These are phyloP conservation scores for Capreolus pygargus DNA, from an alignment of 2,113 vertebrate genomes.

Conservation along the genomic window DNA sequence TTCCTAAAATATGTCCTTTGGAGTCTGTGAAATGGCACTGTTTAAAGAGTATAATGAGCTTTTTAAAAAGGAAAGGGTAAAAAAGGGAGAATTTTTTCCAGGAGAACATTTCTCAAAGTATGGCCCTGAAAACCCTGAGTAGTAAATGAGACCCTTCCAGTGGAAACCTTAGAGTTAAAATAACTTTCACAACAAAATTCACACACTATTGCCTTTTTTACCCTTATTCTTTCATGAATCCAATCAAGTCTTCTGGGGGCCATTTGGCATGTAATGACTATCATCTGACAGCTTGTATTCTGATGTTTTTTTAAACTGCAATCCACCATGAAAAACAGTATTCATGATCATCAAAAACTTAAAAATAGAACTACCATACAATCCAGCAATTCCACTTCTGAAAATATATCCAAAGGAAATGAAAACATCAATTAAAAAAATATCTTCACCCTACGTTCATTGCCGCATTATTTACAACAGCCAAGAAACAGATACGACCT, in stretches of 20 bases:
- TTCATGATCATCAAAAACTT: background rate
- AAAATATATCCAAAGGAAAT: background rate
- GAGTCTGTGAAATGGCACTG: background rate
- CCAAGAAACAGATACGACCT: background rate
- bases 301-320: background rate
- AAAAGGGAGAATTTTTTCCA: background rate
- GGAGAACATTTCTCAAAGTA: background rate
- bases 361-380: background rate
- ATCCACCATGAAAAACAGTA: background rate
- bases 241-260: background rate
- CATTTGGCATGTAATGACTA: background rate
- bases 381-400: background rate
- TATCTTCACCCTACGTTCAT: background rate
- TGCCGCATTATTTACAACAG: background rate
- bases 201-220: background rate
- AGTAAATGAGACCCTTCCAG: background rate
- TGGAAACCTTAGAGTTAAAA: background rate
- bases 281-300: background rate
- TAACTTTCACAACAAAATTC: background rate
- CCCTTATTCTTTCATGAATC: background rate
- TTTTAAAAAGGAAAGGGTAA: background rate
- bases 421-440: background rate
- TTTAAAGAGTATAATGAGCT: background rate
- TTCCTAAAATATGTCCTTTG: conserved; percentile 20
- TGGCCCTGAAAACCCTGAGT: background rate